These are phyloP conservation scores for Stenopsyche tienmushanensis DNA, from an alignment of 1,140 invertebrate genomes.

Conservation along the genomic window DNA sequence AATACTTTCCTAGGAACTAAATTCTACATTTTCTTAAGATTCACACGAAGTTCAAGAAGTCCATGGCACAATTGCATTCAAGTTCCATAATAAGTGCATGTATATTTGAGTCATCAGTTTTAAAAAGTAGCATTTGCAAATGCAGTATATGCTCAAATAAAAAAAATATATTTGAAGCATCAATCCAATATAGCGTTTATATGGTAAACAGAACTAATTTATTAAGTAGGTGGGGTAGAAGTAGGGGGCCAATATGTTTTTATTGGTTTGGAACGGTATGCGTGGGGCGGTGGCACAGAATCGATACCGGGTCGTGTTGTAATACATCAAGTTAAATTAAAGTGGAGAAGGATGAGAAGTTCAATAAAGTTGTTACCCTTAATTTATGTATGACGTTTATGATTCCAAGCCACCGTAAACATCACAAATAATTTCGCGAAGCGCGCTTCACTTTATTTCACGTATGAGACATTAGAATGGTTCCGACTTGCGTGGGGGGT, in stretches of 20 bases:
- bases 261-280: neutral
- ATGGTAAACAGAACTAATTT: slow-evolving; percentile 19
- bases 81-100: too few species aligned
- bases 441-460: neutral
- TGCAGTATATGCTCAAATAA: neutral
- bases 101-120: too few species aligned
- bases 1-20: too few species aligned
- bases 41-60: too few species aligned
- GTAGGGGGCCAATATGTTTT: slow-evolving; percentile 9
- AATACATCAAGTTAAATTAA: slow-evolving; percentile 24
- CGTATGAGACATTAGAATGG: neutral
- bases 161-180: neutral
- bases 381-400: slow-evolving; percentile 31
- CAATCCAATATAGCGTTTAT: neutral
- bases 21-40: too few species aligned
- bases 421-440: slow-evolving; percentile 19
- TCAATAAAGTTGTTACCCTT: slow-evolving; percentile 26
- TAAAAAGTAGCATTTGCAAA: too few species aligned
- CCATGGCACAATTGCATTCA: too few species aligned
- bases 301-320: slow-evolving; percentile 3
- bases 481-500: neutral
- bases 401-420: slow-evolving; percentile 23
- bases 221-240: slow-evolving; percentile 16
- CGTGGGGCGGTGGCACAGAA: neutral
- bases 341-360: slow-evolving; percentile 19